These are phyloP conservation scores for Staurois parvus DNA, from an alignment of 2,797 vertebrate genomes.

Conservation along the genomic window DNA sequence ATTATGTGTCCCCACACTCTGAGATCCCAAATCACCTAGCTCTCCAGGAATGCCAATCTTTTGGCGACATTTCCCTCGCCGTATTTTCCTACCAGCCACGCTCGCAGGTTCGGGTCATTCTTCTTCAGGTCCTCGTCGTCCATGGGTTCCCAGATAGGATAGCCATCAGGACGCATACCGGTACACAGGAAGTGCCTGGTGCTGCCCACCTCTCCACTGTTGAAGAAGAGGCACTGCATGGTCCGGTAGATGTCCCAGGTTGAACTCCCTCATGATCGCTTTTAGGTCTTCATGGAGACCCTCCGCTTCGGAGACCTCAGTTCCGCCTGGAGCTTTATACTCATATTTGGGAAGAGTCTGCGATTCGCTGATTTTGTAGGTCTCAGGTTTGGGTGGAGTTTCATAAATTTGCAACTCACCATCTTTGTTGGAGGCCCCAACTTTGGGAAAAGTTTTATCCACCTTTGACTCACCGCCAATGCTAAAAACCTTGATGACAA, in stretches of 20 bases:
- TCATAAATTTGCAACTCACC: too few relatives aligned
- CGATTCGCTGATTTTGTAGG: too few relatives aligned
- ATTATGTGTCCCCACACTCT: too few relatives aligned
- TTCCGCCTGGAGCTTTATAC: too few relatives aligned
- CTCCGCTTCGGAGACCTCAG: constrained; percentile 13
- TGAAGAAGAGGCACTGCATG: constrained; percentile 87
- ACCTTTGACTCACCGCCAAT: background rate
- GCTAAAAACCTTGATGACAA: background rate
- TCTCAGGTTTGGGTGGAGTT: too few relatives aligned
- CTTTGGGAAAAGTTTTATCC: too few relatives aligned
- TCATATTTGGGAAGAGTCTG: background rate
- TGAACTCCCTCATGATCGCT: constrained; percentile 80
- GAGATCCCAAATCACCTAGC: constrained; percentile 59
- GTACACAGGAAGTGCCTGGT: constrained; percentile 76
- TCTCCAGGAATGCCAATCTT: constrained; percentile 74
- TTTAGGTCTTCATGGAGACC: constrained; percentile 74
- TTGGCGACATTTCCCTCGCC: constrained; percentile 77
- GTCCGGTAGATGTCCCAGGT: constrained; percentile 81
- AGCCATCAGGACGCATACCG: constrained; percentile 73
- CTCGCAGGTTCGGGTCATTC: constrained; percentile 64
- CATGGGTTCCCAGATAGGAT: constrained; percentile 76
- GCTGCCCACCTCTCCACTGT: constrained; percentile 83
- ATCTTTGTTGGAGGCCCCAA: too few relatives aligned
- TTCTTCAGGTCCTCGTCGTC: constrained; percentile 77
- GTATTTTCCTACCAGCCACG: constrained; percentile 73